A percentile compares a stretch with the other conserved stretches of the same genome.
phyloP scores from a whole-genome alignment of 2,888 invertebrate genomes.

The Andricus quercusramuli region DNA sequence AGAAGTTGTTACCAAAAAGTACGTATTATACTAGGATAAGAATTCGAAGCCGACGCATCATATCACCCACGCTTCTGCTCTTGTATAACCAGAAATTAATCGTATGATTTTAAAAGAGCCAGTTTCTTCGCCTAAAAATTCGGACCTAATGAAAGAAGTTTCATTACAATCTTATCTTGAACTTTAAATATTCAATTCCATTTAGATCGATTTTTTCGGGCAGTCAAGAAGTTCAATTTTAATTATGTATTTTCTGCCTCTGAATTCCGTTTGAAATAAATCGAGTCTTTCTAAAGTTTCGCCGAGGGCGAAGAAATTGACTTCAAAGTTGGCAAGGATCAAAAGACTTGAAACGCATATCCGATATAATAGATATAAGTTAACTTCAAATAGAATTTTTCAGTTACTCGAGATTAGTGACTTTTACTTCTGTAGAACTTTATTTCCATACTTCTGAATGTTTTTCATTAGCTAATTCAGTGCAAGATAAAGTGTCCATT shows the following conservation, averaged over 20 bases:
- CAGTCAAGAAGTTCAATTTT: background rate
- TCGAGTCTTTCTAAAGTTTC: background rate
- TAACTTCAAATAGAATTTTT: conserved; percentile 5
- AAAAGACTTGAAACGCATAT: conserved; percentile 25
- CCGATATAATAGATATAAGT: background rate
- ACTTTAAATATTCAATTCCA: background rate
- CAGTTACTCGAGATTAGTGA: conserved; percentile 5
- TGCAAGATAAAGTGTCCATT: background rate
- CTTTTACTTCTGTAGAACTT: background rate
- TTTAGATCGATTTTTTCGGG: background rate
- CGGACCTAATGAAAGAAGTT: background rate
- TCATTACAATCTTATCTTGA: background rate
- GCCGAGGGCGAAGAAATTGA: background rate
- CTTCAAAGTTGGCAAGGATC: background rate
- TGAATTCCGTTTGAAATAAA: background rate
- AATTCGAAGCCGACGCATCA: conserved; percentile 12
- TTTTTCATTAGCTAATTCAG: conserved; percentile 6
- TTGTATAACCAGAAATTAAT: background rate
- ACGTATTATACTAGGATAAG: conserved; percentile 42
- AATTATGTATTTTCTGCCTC: background rate
- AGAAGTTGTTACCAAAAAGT: conserved; percentile 54
- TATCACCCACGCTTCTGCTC: conserved; percentile 29
- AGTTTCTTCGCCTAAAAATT: background rate
- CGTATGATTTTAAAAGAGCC: background rate
- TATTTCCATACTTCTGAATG: conserved; percentile 8